Evolutionary conservation across 2,797 vertebrate species (phyloP), one percentile per base, ranked within the genome.

Genomic region (Lepus oiostolus): DNA sequence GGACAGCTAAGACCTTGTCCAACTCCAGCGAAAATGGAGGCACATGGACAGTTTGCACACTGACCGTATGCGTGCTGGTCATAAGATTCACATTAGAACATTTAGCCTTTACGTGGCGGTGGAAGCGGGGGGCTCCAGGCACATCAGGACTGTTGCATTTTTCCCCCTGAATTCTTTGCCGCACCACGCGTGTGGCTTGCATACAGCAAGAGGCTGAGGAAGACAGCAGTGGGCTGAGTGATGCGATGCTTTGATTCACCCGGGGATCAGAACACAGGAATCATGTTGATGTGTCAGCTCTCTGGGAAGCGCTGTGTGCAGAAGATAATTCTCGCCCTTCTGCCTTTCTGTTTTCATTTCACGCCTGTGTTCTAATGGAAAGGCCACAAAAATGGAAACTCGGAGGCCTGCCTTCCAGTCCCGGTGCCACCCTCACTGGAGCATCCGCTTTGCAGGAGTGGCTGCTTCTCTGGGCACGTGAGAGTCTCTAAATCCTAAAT

Each of bases 401-500:
- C 80, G 16, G 60, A 93, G 24, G 17, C 28, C 32, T 77, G 5
- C 0, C 19, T 71, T 62, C n/a, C 3, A 7, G 19, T 21, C 22
- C 67, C 4, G 17, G 60, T 12, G 10, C 24, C 17, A 0, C 11
- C 11, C n/a, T 77, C 52, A 26, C 63, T 71, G 2, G 8, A 26
- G 5, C 21, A 2, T 72, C 58, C 26, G 5, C 42, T 85, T 74
- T 60, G 7, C 9, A 83, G 52, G 70, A 87, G 11, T 65, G 7
- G 1, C 35, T 11, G 0, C 4, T 91, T 92, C 32, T 81, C 90
- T 26, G 76, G 26, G 21, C 90, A 17, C 60, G 58, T 71, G 42
- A 62, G n/a, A 54, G 38, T 70, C 80, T 71, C 14, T 65, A 63
- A 92, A 38, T 95, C 71, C 93, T 70, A 77, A 86, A 81, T 54